Conservation (phyloP, 2,113 vertebrate species). For the Anser brachyrhynchus region DNA sequence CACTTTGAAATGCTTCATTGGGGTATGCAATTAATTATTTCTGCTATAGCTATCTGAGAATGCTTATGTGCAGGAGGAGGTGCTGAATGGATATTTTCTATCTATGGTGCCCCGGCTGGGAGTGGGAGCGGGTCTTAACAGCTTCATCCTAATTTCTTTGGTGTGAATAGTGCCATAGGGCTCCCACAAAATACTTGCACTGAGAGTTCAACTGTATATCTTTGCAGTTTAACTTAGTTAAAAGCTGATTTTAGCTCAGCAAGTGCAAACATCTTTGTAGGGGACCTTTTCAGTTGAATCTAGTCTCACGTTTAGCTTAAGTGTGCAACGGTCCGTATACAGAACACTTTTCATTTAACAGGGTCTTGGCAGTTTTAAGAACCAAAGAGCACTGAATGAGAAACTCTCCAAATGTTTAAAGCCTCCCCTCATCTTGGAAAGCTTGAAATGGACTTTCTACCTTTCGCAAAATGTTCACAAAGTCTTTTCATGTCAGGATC, state of each 20-base stretch:
- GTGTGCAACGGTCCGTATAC: background rate
- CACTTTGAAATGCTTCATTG: background rate
- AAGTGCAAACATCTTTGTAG: background rate
- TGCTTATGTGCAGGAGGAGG: background rate
- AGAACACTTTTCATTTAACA: background rate
- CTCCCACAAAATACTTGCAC: background rate
- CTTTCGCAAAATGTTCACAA: background rate
- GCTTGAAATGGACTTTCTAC: background rate
- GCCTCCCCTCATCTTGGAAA: background rate
- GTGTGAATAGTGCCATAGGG: background rate
- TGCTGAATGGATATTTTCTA: background rate
- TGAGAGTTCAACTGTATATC: background rate
- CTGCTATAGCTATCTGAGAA: background rate
- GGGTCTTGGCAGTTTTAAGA: background rate
- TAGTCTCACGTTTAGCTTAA: background rate
- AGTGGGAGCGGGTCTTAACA: background rate
- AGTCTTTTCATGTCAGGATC: background rate
- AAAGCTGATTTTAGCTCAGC: background rate
- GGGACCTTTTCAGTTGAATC: background rate
- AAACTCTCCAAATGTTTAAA: background rate
- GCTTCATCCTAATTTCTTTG: background rate
- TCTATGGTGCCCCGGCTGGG: background rate
- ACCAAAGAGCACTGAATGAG: background rate
- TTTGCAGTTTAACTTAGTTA: background rate
- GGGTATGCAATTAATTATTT: background rate